Evolutionary conservation across 2,888 invertebrate genomes (phyloP), one percentile per base, ranked within the genome.

Genomic region (Cremastobaeus sp.): DNA sequence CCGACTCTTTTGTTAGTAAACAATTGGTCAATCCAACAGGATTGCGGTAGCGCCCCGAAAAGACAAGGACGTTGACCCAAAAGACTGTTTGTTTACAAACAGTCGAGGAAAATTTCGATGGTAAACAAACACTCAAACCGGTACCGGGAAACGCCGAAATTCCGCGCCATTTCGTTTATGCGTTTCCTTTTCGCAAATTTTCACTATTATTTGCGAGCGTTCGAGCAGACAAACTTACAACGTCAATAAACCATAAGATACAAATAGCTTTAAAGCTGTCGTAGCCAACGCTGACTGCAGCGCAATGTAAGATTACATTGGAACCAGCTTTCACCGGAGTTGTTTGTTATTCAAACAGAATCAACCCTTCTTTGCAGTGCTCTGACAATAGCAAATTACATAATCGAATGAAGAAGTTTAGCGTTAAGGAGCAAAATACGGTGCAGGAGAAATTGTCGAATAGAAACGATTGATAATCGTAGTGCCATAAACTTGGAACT

Each of bases 381-480:
- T 30, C 21, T 8, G 43, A 69, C 45, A 60, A 62, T 30, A 35
- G 52, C 17, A 45, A 35, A 45, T 54, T 60, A 47, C 32, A 60
- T 69, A 52, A 69, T 60, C 47, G 54, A 69, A 69, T 59, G 43
- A 54, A 17, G 59, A 45, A 69, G 37, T 66, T 57, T 39, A 17
- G 52, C 21, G 43, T 15, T 34, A 41, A 17, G 30, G 30, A 52
- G 52, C 48, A n/a, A n/a, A n/a, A 43, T 43, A 25, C 39, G 21
- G 15, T 25, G 32, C 55, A 39, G 57, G 28, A 35, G 48, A 47
- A 64, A 59, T 47, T n/a, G 59, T 65, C 50, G 66, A 57, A 66
- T 47, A 34, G 37, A 39, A 55, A 45, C 35, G 12, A 14, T 18
- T 47, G 47, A 48, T 55, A 55, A n/a, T n/a, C n/a, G n/a, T n/a